Conservation (phyloP, 2,797 vertebrate genomes). For the Crypturellus tataupa region DNA sequence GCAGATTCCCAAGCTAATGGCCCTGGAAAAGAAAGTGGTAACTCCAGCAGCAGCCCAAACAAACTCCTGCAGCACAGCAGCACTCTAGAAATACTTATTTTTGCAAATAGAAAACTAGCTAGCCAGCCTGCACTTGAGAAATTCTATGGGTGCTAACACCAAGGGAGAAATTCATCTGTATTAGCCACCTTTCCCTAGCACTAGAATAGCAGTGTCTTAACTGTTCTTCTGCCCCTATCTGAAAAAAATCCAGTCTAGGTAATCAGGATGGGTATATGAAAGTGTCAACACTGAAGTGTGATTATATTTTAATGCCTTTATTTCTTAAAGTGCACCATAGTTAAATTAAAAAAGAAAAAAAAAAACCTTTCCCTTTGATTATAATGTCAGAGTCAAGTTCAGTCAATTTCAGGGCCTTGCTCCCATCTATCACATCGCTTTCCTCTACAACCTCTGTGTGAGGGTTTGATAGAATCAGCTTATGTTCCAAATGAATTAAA, state of each 20-base stretch:
- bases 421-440: neutral
- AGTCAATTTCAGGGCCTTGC: neutral
- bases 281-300: neutral
- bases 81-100: neutral
- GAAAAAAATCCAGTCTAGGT: neutral
- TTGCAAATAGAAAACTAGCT: neutral
- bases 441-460: neutral
- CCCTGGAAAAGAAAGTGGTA: neutral
- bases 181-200: neutral
- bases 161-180: neutral
- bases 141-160: neutral
- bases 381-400: neutral
- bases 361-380: neutral
- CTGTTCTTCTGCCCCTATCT: neutral
- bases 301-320: conserved; percentile 29
- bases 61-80: neutral
- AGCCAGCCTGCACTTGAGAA: neutral
- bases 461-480: neutral
- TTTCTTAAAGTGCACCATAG: neutral
- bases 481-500: neutral
- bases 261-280: neutral
- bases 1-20: neutral
- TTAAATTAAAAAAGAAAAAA: neutral
- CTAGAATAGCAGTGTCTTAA: neutral
- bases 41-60: neutral